Percentiles rank a stretch among this genome's conserved stretches.
Conservation (phyloP, 2,113 vertebrate species). For the Cinclus mexicanus region DNA sequence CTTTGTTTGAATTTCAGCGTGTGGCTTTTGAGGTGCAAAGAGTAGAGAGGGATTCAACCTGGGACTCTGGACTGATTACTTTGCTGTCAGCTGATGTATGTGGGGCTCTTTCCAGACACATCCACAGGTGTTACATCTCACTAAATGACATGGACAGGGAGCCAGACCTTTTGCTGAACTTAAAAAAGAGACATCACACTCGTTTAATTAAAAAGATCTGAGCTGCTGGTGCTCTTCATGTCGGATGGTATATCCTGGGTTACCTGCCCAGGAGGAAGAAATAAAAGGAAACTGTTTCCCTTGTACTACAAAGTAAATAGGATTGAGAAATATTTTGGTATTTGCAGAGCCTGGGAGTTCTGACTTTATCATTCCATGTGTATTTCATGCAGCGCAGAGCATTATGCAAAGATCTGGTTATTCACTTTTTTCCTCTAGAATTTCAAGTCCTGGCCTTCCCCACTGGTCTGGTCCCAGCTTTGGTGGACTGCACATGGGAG, state of each 20-base stretch:
- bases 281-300: neutral
- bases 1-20: constrained; percentile 33
- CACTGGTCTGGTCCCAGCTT: fast-evolving
- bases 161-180: constrained; percentile 29
- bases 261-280: neutral
- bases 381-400: neutral
- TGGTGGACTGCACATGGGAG: neutral
- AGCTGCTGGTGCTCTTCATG: neutral
- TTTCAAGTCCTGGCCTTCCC: neutral
- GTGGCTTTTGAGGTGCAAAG: neutral
- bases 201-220: neutral
- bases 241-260: neutral
- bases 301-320: neutral
- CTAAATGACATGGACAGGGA: neutral
- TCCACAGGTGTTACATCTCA: neutral
- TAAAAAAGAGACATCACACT: neutral
- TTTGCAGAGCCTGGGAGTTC: neutral
- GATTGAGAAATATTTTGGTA: neutral
- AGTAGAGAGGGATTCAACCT: neutral
- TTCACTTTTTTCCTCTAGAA: neutral
- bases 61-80: neutral
- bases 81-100: neutral
- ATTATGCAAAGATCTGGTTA: neutral
- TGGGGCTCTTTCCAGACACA: neutral
- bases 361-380: neutral